Percentiles rank a stretch among this genome's conserved stretches.
phyloP scores from a whole-genome alignment of 2,888 invertebrate species.

The Cancer borealis region DNA sequence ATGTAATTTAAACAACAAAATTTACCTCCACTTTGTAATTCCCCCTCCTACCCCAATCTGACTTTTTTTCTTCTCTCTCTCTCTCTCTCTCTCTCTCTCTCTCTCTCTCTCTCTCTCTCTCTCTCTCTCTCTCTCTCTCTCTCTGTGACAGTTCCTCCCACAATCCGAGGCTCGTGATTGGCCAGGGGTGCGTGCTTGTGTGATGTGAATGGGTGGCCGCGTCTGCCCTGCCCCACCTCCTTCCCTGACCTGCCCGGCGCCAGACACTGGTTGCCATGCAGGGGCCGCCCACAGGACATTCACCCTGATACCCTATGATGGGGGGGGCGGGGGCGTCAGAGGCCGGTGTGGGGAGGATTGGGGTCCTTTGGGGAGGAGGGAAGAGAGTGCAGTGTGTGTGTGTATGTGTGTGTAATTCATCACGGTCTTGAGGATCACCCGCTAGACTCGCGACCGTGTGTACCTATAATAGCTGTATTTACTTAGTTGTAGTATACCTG shows the following conservation, averaged over 20 bases:
- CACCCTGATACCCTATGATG: not conserved
- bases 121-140: not conserved
- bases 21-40: too few species aligned
- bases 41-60: not conserved
- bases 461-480: too few species aligned
- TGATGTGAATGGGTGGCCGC: not conserved
- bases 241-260: constrained; percentile 3
- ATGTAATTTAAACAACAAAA: too few species aligned
- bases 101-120: not conserved
- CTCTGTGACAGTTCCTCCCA: not conserved
- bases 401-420: too few species aligned
- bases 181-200: too few species aligned
- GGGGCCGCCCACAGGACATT: not conserved
- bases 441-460: too few species aligned
- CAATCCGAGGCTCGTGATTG: too few species aligned
- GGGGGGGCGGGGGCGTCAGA: not conserved
- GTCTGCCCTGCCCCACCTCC: not conserved
- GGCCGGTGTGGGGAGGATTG: not conserved
- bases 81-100: not conserved
- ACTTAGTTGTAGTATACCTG: too few species aligned
- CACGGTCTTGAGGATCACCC: too few species aligned
- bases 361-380: too few species aligned
- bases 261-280: constrained; percentile 8
- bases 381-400: not conserved
- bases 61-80: not conserved